Conservation (phyloP, 2,888 invertebrate genomes). For the Drosophila niveifrons region DNA sequence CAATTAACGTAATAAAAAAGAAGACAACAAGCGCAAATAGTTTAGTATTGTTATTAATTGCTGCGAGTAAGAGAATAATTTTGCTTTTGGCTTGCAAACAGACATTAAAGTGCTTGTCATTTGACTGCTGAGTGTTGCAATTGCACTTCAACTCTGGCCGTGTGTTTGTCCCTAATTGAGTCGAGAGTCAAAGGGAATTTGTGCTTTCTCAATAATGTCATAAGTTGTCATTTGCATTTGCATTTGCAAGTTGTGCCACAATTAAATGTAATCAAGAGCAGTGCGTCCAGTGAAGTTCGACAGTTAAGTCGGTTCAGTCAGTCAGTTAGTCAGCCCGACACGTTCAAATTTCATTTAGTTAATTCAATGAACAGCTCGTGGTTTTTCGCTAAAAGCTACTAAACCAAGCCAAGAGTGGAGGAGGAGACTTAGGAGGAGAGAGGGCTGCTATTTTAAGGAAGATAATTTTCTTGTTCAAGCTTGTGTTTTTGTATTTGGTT, state of each 20-base stretch:
- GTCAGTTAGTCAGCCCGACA: slow-evolving; percentile 53
- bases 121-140: background rate
- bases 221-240: slow-evolving; percentile 32
- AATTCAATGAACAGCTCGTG: slow-evolving; percentile 64
- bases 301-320: slow-evolving; percentile 59
- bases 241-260: slow-evolving; percentile 51
- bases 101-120: background rate
- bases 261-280: slow-evolving; percentile 66
- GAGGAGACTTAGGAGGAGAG: no score
- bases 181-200: slow-evolving; percentile 30
- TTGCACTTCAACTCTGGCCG: slow-evolving; percentile 2
- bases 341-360: slow-evolving; percentile 77
- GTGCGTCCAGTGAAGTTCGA: background rate
- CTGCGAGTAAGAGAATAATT: background rate
- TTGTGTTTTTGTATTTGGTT: background rate
- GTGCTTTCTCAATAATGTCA: slow-evolving; percentile 28
- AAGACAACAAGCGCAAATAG: slow-evolving; percentile 6
- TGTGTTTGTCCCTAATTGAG: slow-evolving; percentile 29
- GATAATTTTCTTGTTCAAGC: background rate
- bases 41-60: background rate
- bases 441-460: no score
- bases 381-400: background rate
- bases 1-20: slow-evolving; percentile 29
- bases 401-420: background rate
- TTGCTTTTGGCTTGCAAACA: background rate